These are phyloP conservation scores for Arctocebus calabarensis DNA, from an alignment of 2,797 vertebrate genomes.

Conservation along the genomic window DNA sequence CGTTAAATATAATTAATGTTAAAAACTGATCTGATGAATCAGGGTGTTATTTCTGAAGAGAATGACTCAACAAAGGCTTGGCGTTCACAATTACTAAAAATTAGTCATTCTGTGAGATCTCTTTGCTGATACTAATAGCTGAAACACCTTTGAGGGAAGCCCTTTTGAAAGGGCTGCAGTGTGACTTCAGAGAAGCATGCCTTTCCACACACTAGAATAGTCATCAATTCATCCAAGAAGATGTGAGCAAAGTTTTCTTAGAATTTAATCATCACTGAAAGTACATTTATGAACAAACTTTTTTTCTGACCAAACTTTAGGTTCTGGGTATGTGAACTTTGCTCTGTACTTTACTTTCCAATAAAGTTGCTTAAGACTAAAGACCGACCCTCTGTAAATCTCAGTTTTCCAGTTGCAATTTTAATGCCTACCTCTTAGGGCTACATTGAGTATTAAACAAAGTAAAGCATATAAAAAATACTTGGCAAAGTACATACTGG, in stretches of 20 bases:
- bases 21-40: slow-evolving; percentile 71
- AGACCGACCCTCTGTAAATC: background rate
- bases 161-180: slow-evolving; percentile 15
- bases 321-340: background rate
- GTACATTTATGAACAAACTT: background rate
- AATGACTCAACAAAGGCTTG: slow-evolving; percentile 68
- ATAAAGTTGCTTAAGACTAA: background rate
- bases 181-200: slow-evolving; percentile 47
- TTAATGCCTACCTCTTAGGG: background rate
- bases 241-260: slow-evolving; percentile 59
- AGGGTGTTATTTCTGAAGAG: slow-evolving; percentile 70
- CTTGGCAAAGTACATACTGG: background rate
- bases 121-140: slow-evolving; percentile 55
- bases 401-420: background rate
- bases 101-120: slow-evolving; percentile 67
- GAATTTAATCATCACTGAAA: slow-evolving; percentile 24
- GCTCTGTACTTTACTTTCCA: background rate
- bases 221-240: slow-evolving; percentile 45
- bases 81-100: slow-evolving; percentile 62
- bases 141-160: slow-evolving; percentile 52
- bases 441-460: background rate
- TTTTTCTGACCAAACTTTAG: background rate
- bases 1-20: slow-evolving; percentile 76
- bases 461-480: background rate
- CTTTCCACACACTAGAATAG: slow-evolving; percentile 51